Evolutionary conservation across 1,140 invertebrate species (phyloP), one percentile per base, ranked within the genome.

Genomic region (Papilio xuthus): DNA sequence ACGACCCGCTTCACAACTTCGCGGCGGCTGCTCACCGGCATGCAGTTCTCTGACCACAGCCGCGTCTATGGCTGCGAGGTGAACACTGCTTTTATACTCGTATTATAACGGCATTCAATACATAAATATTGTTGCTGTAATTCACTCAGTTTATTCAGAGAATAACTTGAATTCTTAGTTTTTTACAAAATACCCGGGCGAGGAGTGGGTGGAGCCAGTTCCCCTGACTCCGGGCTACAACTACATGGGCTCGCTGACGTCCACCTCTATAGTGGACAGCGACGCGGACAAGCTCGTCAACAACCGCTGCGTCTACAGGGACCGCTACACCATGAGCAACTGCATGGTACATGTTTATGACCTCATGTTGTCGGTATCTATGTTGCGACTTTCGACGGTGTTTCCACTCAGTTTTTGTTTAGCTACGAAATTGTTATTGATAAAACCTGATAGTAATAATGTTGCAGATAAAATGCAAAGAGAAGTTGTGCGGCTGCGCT

Each of bases 401-500:
- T 80, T 70, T 47, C 44, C 0, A 47, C 12, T 18, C 6, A 6
- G 44, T 6, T 53, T 50, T 18, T 53, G 50, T 53, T 3, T 32
- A 32, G 2, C 32, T 32, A 6, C 6, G 2, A 32, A 32, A 32
- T 32, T 32, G 6, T 32, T 32, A 32, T 32, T 32, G 2, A 32
- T 32, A 32, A 32, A 32, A 32, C 32, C 32, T 32, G 2, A 8
- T 75, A 32, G 15, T 50, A 23, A 47, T 72, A 13, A n/a, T 79
- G 44, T 83, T 80, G 47, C 80, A 92, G 90, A 37, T 82, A 7
- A 82, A 80, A 78, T 92, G 90, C 72, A 83, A 80, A 3, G 89
- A 91, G 63, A 79, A 71, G 2, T 60, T 63, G 0, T 92, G 89
- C 44, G 85, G 88, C 0, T 92, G 90, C 41, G 79, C 83, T 0